Base-by-base conservation (phyloP, 2,888 invertebrate genomes). In the Drosophila tanythrix region DNA sequence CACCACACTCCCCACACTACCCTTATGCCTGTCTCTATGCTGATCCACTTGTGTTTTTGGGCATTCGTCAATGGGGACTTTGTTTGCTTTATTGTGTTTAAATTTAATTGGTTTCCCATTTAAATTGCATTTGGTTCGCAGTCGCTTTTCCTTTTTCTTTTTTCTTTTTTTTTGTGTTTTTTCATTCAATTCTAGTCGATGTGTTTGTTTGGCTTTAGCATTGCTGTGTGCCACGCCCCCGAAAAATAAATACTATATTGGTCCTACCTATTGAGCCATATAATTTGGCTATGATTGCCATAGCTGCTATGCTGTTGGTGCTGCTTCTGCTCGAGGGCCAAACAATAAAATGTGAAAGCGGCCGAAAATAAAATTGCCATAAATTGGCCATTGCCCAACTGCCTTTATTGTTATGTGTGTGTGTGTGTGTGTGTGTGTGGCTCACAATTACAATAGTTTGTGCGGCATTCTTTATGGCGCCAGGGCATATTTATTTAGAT, bases 51-150 rank as follows among this genome's bases (percentile, higher is more conserved):
- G 43, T 58, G 63, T 75, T 70, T 60, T 70, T 48, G 50, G 60
- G 40, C 60, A 59, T 50, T 75, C 53, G 51, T 70, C 66, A 79
- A 70, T 67, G 57, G 50, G 31, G 29, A 59, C 82, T 79, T 84
- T 82, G 70, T 75, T 77, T 64, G 68, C 59, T 77, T 70, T 59
- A 60, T 70, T 79, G 74, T 78, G 70, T 75, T 90, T 83, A 89
- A 90, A 87, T 89, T 90, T 89, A 87, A 88, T 90, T 88, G 89
- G 87, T 89, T 88, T 88, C 88, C 82, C 73, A 83, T 88, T 88
- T 81, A 83, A 89, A 90, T 88, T 88, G 89, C 89, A 74, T 80
- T 87, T 43, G 62, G 27, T 70, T 70, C 63, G 65, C 40, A 29
- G 40, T 29, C 13, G 56, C 18, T 55, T 7, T 59, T 65, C 50